Base-by-base conservation (phyloP, 2,113 vertebrate genomes). In the Cryptoleucopteryx plumbea region DNA sequence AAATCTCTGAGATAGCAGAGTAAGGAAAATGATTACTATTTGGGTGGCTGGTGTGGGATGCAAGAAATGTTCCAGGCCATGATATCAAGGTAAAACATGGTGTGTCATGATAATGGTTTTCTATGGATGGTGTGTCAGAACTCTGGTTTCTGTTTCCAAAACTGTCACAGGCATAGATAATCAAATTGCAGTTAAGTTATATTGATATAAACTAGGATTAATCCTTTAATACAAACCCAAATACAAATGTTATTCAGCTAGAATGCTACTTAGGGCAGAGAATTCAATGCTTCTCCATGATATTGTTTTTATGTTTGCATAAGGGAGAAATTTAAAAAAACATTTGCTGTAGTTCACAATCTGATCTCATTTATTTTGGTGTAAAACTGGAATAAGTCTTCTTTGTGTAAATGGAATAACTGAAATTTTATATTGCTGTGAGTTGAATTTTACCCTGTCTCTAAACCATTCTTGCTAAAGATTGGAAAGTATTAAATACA, bases 401-500 rank as follows among this genome's bases (percentile, higher is more conserved):
- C 29, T 71, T 93, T 78, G 22, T 53, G 50, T 53, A 85, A 84
- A 88, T 52, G 26, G 59, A 92, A 78, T 93, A 91, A 89, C n/a
- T 85, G 63, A 68, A 67, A 66, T 62, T 70, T 88, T 79, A 11
- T 89, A 80, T 78, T 93, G 29, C 86, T 91, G 34, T 52, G 53
- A 86, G 63, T 50, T 61, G 26, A 82, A 72, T 88, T 92, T 96
- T 92, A 26, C 55, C 27, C 36, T 92, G 40, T 73, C 80, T 94
- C 52, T 81, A 95, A 96, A 82, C 58, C 36, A 47, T 83, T 97
- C 67, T 68, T 85, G 45, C 67, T 66, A 59, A 96, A 96, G 94
- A 97, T 42, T 97, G 90, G 96, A 95, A 96, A 94, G 82, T 94
- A 94, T 97, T 97, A 98, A 97, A 88, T 82, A 89, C 94, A 98